Percentiles rank a stretch among this genome's conserved stretches.
Evolutionary conservation across 2,888 invertebrate species (phyloP).

Genomic region (Podotricha telesiphe): DNA sequence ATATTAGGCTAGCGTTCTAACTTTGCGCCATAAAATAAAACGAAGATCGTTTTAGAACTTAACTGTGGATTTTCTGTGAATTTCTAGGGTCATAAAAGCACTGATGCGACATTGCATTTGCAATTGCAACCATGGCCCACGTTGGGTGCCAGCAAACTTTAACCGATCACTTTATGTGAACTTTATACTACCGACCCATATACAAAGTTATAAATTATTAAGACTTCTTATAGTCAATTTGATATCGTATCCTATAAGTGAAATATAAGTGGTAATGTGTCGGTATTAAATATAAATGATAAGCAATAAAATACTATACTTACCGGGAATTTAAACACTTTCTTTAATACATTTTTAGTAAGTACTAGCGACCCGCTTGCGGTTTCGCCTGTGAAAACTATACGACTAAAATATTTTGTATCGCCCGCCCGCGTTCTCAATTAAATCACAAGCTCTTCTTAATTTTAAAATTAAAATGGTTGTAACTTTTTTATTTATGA

Average conservation of each 20-base stretch:
- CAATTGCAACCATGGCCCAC: conserved; percentile 53
- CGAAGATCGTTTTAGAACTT: conserved; percentile 55
- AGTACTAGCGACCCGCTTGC: no score
- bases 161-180: conserved; percentile 46
- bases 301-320: no score
- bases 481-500: no score
- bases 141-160: conserved; percentile 64
- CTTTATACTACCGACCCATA: conserved; percentile 49
- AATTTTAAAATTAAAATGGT: no score
- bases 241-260: background rate
- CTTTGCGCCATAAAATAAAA: conserved; percentile 50
- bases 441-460: no score
- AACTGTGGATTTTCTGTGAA: conserved; percentile 56
- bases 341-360: no score
- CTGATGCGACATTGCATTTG: conserved; percentile 62
- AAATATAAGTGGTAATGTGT: conserved; percentile 3
- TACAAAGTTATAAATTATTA: conserved; percentile 34
- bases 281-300: background rate
- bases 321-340: no score
- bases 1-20: conserved; percentile 33
- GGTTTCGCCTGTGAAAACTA: no score
- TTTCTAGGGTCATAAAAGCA: conserved; percentile 60
- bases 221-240: conserved; percentile 1
- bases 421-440: no score
- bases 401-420: no score